A percentile compares a stretch with the other conserved stretches of the same genome.
Evolutionary conservation across 2,888 invertebrate genomes (phyloP).

Genomic region (Dicyrtomina minuta): DNA sequence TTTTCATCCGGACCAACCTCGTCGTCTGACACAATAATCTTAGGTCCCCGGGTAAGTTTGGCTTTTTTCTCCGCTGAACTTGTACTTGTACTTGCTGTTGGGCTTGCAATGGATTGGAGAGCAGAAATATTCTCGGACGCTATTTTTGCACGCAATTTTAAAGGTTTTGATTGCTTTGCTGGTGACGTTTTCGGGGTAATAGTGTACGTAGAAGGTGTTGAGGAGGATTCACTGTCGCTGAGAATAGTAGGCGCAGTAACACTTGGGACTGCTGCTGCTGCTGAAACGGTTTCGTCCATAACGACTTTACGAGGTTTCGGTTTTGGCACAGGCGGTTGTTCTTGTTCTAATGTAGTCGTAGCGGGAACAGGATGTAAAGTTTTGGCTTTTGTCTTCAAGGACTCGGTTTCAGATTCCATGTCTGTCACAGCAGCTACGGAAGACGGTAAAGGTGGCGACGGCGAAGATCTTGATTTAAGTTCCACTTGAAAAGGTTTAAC

Average conservation of each 20-base stretch:
- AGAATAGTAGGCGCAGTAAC: background rate
- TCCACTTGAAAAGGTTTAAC: too few species aligned
- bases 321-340: constrained; percentile 12
- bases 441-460: background rate
- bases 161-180: too few species aligned
- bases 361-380: background rate
- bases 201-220: background rate
- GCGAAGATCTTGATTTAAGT: too few species aligned
- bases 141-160: too few species aligned
- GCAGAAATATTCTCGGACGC: too few species aligned
- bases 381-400: background rate
- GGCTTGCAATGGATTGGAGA: too few species aligned
- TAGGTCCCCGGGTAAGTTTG: background rate
- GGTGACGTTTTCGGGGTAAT: too few species aligned
- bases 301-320: too few species aligned
- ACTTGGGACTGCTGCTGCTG: background rate
- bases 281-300: too few species aligned
- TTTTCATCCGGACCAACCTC: too few species aligned
- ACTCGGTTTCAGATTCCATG: background rate
- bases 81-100: background rate
- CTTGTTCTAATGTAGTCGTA: background rate
- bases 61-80: background rate
- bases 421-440: background rate
- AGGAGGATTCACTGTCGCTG: too few species aligned
- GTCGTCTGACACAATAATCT: too few species aligned